A percentile compares a stretch with the other conserved stretches of the same genome.
Evolutionary conservation across 2,797 vertebrate genomes (phyloP).

Genomic region (Sciurus vulgaris): DNA sequence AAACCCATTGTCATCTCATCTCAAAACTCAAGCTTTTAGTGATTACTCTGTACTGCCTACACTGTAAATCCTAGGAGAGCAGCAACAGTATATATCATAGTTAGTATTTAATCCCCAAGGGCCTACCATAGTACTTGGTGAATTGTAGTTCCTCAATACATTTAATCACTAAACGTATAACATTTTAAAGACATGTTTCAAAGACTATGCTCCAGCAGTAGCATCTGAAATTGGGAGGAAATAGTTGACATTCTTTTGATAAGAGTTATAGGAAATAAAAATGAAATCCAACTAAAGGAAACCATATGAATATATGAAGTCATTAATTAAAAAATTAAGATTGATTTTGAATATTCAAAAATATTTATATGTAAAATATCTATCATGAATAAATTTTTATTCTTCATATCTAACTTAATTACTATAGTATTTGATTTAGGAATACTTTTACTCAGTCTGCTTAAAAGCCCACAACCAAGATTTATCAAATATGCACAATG

Average conservation of each 20-base stretch:
- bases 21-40: slow-evolving; percentile 36
- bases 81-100: slow-evolving; percentile 14
- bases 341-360: slow-evolving; percentile 57
- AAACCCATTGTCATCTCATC: slow-evolving; percentile 59
- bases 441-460: slow-evolving; percentile 46
- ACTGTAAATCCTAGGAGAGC: background rate
- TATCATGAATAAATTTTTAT: slow-evolving; percentile 58
- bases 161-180: slow-evolving; percentile 34
- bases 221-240: slow-evolving; percentile 48
- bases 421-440: slow-evolving; percentile 66
- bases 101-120: slow-evolving; percentile 2
- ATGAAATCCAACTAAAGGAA: slow-evolving; percentile 58
- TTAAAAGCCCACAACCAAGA: slow-evolving; percentile 68
- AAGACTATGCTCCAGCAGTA: slow-evolving; percentile 30
- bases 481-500: slow-evolving; percentile 49
- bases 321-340: slow-evolving; percentile 68
- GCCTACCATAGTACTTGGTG: slow-evolving; percentile 1
- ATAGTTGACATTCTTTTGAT: slow-evolving; percentile 56
- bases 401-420: slow-evolving; percentile 61
- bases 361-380: slow-evolving; percentile 72
- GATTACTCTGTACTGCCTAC: slow-evolving; percentile 15
- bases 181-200: slow-evolving; percentile 47
- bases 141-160: background rate
- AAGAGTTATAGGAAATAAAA: slow-evolving; percentile 58
- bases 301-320: slow-evolving; percentile 39